These are phyloP conservation scores for Leptodactylus fuscus DNA, from an alignment of 2,113 vertebrate species.

Conservation along the genomic window DNA sequence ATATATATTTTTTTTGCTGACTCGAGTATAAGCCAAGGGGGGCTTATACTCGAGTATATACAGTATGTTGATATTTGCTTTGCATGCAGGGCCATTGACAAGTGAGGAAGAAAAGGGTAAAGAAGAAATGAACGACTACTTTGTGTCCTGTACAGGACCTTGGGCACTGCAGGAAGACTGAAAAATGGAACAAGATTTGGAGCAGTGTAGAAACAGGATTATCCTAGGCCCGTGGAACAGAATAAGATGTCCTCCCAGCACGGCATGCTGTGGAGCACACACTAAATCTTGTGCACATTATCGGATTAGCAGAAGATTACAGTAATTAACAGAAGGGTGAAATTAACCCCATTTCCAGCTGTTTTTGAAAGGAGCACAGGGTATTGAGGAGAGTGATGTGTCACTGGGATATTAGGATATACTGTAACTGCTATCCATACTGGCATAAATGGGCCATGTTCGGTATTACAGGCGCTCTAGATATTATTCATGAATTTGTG, in stretches of 20 bases:
- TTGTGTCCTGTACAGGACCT: background rate
- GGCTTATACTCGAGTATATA: too few species aligned
- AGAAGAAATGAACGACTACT: background rate
- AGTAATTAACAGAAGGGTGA: conserved; percentile 44
- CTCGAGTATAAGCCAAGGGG: too few species aligned
- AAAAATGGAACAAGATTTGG: background rate
- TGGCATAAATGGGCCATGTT: too few species aligned
- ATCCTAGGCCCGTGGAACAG: background rate
- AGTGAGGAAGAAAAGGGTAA: background rate
- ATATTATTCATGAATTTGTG: background rate
- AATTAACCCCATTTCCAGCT: conserved; percentile 36
- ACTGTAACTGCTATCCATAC: background rate
- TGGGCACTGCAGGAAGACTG: background rate
- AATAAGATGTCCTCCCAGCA: background rate
- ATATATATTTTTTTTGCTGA: too few species aligned
- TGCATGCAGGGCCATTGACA: too few species aligned
- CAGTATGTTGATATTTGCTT: too few species aligned
- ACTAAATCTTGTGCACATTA: conserved; percentile 37
- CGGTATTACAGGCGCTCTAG: background rate
- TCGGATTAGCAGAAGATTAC: conserved; percentile 48
- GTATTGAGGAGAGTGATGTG: background rate
- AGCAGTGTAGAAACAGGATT: conserved; percentile 11
- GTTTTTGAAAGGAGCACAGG: conserved; percentile 11
- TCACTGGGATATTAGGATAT: conserved; percentile 6
- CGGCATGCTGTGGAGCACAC: conserved; percentile 15